Evolutionary conservation across 2,113 vertebrate genomes (phyloP), one percentile per base, ranked within the genome.

Genomic region (Oriolus oriolus): DNA sequence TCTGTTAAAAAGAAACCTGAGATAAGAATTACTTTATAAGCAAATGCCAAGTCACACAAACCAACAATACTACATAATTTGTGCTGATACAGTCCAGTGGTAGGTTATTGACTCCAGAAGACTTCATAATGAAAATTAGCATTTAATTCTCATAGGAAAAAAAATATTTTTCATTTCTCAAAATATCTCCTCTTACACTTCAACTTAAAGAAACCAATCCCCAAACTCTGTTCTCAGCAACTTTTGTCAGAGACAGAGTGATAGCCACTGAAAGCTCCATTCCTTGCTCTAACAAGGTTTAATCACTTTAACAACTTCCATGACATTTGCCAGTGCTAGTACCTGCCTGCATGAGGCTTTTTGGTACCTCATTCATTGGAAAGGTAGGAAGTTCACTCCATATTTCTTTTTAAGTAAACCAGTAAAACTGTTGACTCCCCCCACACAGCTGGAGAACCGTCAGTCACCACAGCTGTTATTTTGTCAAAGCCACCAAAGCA

Each of bases 341-440:
- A 18, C 39, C 70, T 97, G 95, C 78, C 63, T 16, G 52, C 94
- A 88, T 60, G 83, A 95, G 89, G 83, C 54, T 91, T 95, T 97
- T 93, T 3, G 33, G 90, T 87, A 70, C 86, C 90, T 95, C 81
- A 90, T 92, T 93, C 84, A 16, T 53, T 66, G 47, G 77, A 90
- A 91, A 95, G 82, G 93, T 95, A 92, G 87, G 97, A 96, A 96
- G 84, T 97, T 97, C 75, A 94, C 33, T 93, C 82, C 53, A 93
- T 97, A 94, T 96, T 97, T 97, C 93, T 97, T 97, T 97, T 94
- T 93, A 96, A 96, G 95, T 97, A 97, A 98, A 97, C 94, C 89
- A 89, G 69, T 96, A 97, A 94, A 97, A 79, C 74, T 87, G 85
- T 90, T 95, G 89, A 85, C 91, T 97, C 66, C 92, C 35, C 24